phyloP scores from a whole-genome alignment of 2,888 invertebrate species.

The Sarcophaga caerulescens region DNA sequence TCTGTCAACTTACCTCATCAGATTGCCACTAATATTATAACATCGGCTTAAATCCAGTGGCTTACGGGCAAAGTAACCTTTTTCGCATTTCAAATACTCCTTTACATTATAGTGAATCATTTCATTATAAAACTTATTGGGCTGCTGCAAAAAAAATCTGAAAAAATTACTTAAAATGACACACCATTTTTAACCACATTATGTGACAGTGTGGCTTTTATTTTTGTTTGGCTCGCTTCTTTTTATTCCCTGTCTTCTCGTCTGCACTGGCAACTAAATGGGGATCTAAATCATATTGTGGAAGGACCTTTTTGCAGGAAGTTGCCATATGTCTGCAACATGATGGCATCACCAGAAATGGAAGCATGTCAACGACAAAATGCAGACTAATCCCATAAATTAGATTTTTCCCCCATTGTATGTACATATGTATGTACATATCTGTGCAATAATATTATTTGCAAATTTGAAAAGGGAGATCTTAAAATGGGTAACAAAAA shows the following conservation, averaged over 20 bases:
- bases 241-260: not conserved
- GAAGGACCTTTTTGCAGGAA: not conserved
- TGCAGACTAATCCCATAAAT: conserved; percentile 39
- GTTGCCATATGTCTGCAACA: conserved; percentile 31
- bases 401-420: conserved; percentile 15
- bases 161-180: conserved; percentile 16
- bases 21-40: not conserved
- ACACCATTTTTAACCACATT: conserved; percentile 32
- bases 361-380: conserved; percentile 8
- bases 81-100: conserved; percentile 43
- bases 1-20: not conserved
- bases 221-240: no score
- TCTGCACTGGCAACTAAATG: not conserved
- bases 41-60: not conserved
- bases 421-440: not conserved
- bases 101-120: not conserved
- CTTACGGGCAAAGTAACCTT: conserved; percentile 19
- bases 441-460: conserved; percentile 10
- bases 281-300: conserved; percentile 8
- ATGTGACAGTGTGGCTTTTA: conserved; percentile 32
- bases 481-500: not conserved
- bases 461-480: not conserved
- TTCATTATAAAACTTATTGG: no score
- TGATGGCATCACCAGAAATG: conserved; percentile 18
- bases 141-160: no score